Evolutionary conservation across 2,888 invertebrate species (phyloP), one percentile per base, ranked within the genome.

Genomic region (Spodoptera littoralis): DNA sequence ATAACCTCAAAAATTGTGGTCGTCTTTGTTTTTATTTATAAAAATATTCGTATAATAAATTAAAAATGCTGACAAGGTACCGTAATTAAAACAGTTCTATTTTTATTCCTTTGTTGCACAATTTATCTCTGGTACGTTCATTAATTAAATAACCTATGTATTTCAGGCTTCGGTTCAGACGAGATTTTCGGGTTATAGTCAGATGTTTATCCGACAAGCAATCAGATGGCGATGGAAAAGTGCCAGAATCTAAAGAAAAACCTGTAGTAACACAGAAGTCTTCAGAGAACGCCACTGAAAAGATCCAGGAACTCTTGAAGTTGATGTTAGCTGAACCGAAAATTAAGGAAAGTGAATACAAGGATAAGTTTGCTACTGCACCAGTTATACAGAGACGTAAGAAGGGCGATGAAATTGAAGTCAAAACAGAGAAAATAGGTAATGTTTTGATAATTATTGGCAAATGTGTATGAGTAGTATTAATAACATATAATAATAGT

Each of bases 351-450:
- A 85, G 81, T 30, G 92, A 92, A 75, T 92, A 94, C 58, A 85
- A 86, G 27, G 81, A 90, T 18, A 90, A 85, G 56, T 93, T 94
- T 70, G 86, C 88, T 3, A 86, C 88, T 4, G 92, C 92, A 1
- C 90, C 91, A 6, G 87, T 89, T 2, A 85, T 84, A 73, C 82
- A 78, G 8, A 84, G 79, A 18, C 83, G 73, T 46, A 80, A 79
- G 8, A 90, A 89, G 18, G 83, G 81, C 42, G 90, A 89, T 62
- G 87, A 84, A 58, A 81, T 89, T 63, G 88, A 91, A 83, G 83
- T 85, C 0, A 92, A 88, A 77, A 90, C 81, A 51, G 91, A 93
- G 55, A 88, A 92, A 85, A 92, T 93, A 67, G 93, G 94, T 92
- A 11, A 30, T 64, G 57, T 46, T 53, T 22, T 18, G 18, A 18